phyloP scores from a whole-genome alignment of 1,140 invertebrate genomes.

The Branchinecta lindahli region DNA sequence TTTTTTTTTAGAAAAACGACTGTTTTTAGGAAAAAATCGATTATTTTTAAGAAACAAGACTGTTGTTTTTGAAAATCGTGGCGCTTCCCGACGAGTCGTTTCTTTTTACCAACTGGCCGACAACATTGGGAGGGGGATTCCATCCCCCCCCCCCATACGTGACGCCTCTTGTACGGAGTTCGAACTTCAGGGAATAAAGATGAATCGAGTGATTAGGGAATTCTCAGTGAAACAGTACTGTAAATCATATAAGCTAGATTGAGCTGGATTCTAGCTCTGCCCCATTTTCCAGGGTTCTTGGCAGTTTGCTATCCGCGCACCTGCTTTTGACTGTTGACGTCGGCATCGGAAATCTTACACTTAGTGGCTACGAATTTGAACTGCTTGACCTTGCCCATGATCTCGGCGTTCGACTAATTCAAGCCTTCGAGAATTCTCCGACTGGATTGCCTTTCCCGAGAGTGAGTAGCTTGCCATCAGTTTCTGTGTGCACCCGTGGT shows the following conservation, averaged over 20 bases:
- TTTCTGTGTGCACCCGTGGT: no score
- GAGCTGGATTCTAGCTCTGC: no score
- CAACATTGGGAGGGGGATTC: conserved; percentile 3
- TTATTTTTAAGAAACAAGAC: no score
- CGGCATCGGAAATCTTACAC: conserved; percentile 42
- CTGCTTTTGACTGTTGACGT: conserved; percentile 42
- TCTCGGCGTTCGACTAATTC: conserved; percentile 41
- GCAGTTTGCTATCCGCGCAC: conserved; percentile 48
- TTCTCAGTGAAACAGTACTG: no score
- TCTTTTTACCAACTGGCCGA: conserved; percentile 9
- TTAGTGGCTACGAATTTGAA: conserved; percentile 42
- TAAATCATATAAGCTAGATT: no score
- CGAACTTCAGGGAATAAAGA: no score
- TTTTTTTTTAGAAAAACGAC: no score
- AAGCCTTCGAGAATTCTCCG: conserved; percentile 42
- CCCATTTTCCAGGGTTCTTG: conserved; percentile 38
- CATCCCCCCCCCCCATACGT: not conserved
- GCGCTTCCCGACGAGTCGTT: not conserved
- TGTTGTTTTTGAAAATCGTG: no score
- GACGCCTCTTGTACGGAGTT: not conserved
- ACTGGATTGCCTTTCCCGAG: conserved; percentile 47
- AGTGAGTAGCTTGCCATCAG: conserved; percentile 27
- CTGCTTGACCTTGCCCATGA: conserved; percentile 44
- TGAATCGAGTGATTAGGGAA: no score
- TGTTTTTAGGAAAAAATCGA: no score